Conservation (phyloP, 2,888 invertebrate genomes). For the Ctenicera cuprea region DNA sequence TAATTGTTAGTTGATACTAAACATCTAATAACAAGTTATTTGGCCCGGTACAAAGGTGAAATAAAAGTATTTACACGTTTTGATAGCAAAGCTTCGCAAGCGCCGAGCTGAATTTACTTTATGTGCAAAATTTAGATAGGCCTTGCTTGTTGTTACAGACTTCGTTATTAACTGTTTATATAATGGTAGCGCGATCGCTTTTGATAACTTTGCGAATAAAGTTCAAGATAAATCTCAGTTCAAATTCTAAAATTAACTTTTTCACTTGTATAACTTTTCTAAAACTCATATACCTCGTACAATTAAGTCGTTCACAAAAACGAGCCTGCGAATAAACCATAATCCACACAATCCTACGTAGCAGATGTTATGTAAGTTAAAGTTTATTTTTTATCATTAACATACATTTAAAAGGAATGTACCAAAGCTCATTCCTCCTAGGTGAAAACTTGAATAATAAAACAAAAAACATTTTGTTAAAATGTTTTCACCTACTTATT, state of each 20-base stretch:
- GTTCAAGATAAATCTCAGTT: constrained; percentile 14
- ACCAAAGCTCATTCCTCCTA: too few species aligned
- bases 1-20: too few species aligned
- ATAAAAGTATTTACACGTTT: background rate
- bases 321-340: too few species aligned
- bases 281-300: too few species aligned
- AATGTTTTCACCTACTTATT: too few species aligned
- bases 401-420: too few species aligned
- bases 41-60: background rate
- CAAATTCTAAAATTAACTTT: constrained; percentile 25
- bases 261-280: background rate
- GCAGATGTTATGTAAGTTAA: too few species aligned
- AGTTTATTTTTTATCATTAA: too few species aligned
- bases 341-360: too few species aligned
- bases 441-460: too few species aligned
- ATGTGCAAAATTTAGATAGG: background rate
- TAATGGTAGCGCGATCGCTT: background rate
- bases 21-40: background rate
- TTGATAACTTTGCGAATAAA: constrained; percentile 20
- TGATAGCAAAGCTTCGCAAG: background rate
- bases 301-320: too few species aligned
- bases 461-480: too few species aligned
- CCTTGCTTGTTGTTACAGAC: constrained; percentile 29
- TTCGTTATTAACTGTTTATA: constrained; percentile 21
- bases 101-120: background rate